Conservation (phyloP, 1,140 invertebrate genomes). For the Neodiprion pinetum region DNA sequence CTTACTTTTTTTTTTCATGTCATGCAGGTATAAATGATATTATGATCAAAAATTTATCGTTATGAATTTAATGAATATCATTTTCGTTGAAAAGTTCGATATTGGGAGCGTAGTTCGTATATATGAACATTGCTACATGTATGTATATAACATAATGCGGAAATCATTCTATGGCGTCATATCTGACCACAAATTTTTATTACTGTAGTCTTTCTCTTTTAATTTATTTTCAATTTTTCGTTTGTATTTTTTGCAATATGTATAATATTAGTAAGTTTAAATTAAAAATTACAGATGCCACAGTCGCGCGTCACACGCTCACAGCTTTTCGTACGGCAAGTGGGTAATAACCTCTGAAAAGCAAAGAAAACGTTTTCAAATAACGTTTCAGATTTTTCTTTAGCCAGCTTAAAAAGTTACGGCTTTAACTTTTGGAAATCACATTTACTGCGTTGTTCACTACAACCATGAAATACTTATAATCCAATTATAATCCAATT, state of each 20-base stretch:
- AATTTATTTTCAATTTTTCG: not conserved
- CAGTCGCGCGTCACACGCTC: constrained; percentile 52
- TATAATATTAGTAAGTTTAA: constrained; percentile 49
- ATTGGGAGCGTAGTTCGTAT: constrained; percentile 9
- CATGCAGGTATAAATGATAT: too few species aligned
- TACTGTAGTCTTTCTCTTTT: constrained; percentile 31
- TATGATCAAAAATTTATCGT: too few species aligned
- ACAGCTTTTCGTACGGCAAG: constrained; percentile 90
- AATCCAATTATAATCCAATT: too few species aligned
- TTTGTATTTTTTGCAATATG: too few species aligned
- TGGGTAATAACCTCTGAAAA: constrained; percentile 88
- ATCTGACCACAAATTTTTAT: not conserved
- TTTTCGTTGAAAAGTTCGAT: constrained; percentile 24
- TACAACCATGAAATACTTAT: too few species aligned
- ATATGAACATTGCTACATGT: constrained; percentile 19
- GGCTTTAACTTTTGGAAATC: constrained; percentile 8
- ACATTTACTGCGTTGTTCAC: not conserved
- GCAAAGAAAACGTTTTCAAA: constrained; percentile 62
- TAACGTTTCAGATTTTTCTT: constrained; percentile 15
- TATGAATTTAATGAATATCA: constrained; percentile 22
- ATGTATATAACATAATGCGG: too few species aligned
- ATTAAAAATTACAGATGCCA: constrained; percentile 54
- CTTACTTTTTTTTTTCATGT: too few species aligned
- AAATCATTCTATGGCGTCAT: too few species aligned
- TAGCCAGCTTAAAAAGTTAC: not conserved